phyloP scores from a whole-genome alignment of 2,888 invertebrate species.

The Drymonia ruficornis region DNA sequence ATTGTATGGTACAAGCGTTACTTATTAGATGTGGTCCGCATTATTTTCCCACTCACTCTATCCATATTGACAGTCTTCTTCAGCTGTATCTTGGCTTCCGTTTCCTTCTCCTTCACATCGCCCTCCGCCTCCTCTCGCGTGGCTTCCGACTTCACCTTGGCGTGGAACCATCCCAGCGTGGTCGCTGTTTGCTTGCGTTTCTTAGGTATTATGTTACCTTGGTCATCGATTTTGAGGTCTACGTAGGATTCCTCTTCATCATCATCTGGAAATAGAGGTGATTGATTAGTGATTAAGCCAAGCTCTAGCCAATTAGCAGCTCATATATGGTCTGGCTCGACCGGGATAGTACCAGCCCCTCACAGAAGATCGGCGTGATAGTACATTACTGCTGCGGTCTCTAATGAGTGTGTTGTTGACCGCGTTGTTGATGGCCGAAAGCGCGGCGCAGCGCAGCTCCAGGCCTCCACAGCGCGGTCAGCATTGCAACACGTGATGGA shows the following conservation, averaged over 20 bases:
- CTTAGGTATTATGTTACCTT: slow-evolving; percentile 69
- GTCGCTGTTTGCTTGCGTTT: slow-evolving; percentile 43
- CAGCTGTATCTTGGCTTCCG: slow-evolving; percentile 65
- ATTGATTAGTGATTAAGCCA: not conserved
- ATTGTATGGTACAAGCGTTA: no score
- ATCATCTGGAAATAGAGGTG: slow-evolving; percentile 52
- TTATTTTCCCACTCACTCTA: slow-evolving; percentile 49
- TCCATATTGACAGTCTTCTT: slow-evolving; percentile 74
- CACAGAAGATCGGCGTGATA: no score
- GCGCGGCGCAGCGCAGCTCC: no score
- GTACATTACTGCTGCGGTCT: no score
- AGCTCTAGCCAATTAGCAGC: no score
- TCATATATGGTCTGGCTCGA: no score
- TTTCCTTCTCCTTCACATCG: slow-evolving; percentile 52
- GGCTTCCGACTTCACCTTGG: slow-evolving; percentile 52
- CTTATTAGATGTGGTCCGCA: no score
- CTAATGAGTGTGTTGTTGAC: no score
- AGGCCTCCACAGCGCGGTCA: no score
- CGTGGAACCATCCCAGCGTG: slow-evolving; percentile 69
- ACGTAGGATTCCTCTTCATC: slow-evolving; percentile 75
- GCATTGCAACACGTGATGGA: no score
- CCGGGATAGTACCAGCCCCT: no score
- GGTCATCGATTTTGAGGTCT: slow-evolving; percentile 72
- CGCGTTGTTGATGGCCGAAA: no score
- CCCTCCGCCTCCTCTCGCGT: slow-evolving; percentile 23